phyloP scores from a whole-genome alignment of 2,797 vertebrate genomes.

The Mus caroli region DNA sequence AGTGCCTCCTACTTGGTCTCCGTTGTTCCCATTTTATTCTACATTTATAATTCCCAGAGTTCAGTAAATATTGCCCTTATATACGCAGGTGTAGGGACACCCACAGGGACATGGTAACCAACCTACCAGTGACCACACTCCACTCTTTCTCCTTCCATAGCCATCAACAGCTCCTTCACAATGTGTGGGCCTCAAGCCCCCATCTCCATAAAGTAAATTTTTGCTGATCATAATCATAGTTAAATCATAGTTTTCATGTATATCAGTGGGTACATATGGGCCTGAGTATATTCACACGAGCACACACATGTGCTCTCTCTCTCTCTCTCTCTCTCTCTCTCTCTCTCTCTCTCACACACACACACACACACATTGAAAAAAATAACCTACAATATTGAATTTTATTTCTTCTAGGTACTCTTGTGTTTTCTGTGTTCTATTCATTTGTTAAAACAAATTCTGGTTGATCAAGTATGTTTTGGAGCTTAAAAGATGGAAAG shows the following conservation, averaged over 20 bases:
- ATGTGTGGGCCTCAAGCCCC: not conserved
- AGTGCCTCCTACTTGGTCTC: too few relatives aligned
- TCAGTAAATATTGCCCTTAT: not conserved
- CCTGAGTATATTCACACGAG: not conserved
- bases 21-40: not conserved
- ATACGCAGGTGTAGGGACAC: not conserved
- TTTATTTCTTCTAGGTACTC: not conserved
- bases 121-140: not conserved
- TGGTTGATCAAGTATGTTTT: not conserved
- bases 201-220: not conserved
- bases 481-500: not conserved
- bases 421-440: not conserved
- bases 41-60: not conserved
- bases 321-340: too few relatives aligned
- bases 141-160: not conserved
- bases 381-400: not conserved
- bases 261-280: not conserved
- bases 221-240: not conserved
- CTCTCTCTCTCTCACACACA: not conserved
- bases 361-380: not conserved
- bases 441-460: slow-evolving; percentile 22
- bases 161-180: not conserved
- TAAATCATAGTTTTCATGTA: not conserved
- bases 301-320: too few relatives aligned
- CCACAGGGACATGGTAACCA: not conserved